Conservation (phyloP, 2,888 invertebrate genomes). For the Gisinianus flammeolus region DNA sequence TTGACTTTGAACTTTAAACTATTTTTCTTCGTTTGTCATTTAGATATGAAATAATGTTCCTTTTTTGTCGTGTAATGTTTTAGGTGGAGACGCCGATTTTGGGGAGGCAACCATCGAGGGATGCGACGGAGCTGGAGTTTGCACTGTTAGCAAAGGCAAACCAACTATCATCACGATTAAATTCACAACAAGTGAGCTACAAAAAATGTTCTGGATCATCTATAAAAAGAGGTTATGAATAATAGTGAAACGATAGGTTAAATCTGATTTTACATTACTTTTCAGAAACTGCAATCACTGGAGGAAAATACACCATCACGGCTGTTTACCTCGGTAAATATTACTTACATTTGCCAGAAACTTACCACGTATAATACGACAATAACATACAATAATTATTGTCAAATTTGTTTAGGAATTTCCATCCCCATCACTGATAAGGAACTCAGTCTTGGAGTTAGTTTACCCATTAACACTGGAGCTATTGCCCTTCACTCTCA, state of each 20-base stretch:
- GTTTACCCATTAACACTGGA: too few relatives aligned
- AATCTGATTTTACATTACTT: not conserved
- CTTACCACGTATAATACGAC: too few relatives aligned
- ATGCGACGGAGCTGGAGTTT: not conserved
- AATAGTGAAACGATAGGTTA: not conserved
- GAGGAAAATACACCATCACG: constrained; percentile 1
- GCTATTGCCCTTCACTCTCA: too few relatives aligned
- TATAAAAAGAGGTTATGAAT: too few relatives aligned
- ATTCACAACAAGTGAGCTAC: constrained; percentile 10
- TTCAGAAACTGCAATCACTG: not conserved
- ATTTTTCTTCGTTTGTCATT: not conserved
- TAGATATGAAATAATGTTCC: not conserved
- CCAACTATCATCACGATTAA: not conserved
- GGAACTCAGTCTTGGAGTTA: too few relatives aligned
- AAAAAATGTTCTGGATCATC: too few relatives aligned
- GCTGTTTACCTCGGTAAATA: constrained; percentile 4
- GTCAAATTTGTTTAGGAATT: too few relatives aligned
- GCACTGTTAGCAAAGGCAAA: not conserved
- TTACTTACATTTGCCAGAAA: too few relatives aligned
- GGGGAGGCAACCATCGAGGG: constrained; percentile 9
- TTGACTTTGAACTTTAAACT: not conserved
- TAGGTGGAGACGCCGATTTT: constrained; percentile 8
- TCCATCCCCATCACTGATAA: too few relatives aligned
- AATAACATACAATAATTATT: too few relatives aligned
- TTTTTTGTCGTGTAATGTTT: not conserved